Evolutionary conservation across 2,113 vertebrate genomes (phyloP).

Genomic region (Columbina picui): DNA sequence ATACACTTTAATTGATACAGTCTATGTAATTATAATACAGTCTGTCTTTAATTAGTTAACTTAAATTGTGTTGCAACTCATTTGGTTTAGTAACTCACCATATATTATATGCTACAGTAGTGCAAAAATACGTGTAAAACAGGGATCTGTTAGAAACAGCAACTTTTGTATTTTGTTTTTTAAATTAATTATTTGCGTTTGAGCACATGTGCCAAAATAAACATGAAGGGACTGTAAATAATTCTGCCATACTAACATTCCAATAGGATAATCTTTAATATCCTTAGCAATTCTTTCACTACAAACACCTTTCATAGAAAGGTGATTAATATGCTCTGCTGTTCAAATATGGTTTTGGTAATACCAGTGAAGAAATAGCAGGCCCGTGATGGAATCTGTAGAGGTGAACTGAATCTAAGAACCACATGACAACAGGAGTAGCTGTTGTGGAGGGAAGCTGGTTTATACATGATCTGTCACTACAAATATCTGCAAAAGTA

Average conservation of each 20-base stretch:
- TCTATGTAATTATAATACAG: neutral
- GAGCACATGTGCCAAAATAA: neutral
- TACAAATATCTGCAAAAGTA: neutral
- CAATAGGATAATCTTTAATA: neutral
- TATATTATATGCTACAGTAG: neutral
- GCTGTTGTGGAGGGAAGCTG: neutral
- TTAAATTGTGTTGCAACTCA: neutral
- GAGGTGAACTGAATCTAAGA: neutral
- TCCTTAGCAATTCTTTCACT: neutral
- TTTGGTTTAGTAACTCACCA: neutral
- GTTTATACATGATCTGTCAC: neutral
- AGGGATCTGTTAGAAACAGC: neutral
- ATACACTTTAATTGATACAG: neutral
- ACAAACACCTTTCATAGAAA: neutral
- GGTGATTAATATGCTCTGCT: neutral
- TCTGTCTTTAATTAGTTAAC: neutral
- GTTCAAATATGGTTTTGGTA: neutral
- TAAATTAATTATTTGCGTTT: neutral
- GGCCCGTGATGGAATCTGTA: neutral
- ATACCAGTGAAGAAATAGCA: neutral
- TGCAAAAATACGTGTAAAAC: neutral
- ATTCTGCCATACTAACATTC: neutral
- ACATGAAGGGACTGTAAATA: neutral
- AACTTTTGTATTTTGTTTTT: neutral
- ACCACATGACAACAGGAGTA: neutral